Evolutionary conservation across 2,113 vertebrate species (phyloP), one percentile per base, ranked within the genome.

Genomic region (Zosterops lateralis): DNA sequence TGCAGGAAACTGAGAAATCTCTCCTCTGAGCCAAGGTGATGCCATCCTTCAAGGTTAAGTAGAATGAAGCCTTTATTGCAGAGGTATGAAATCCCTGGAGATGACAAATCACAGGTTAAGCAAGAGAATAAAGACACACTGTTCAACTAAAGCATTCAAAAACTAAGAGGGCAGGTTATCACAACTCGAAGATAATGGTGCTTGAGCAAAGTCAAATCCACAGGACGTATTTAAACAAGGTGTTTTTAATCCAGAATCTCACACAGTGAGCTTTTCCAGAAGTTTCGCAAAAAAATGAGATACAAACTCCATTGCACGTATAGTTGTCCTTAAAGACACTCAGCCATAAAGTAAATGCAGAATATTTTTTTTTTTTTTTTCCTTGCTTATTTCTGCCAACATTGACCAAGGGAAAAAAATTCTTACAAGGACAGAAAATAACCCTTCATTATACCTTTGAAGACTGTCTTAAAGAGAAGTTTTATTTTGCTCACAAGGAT

Each of bases 1-100:
- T 84, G 94, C 97, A 98, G 80, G 95, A 95, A 76, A 97, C 2
- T 6, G 87, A 95, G 76, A 97, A 97, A 21, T 96, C 25, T 38
- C 20, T 96, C 72, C 75, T 95, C 5, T 84, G 56, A 47, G 62
- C 73, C 76, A 90, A 78, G 65, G 80, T 91, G 71, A 87, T 12
- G 12, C 13, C 76, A 87, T 97, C 96, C 67, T 93, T 97, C 87
- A 97, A 48, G 47, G 42, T 84, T 72, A 97, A 54, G 56, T 87
- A 81, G 48, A 98, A 67, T 4, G 92, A 95, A 58, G 82, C 66
- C 32, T 82, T 73, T 72, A 98, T 44, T 93, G 93, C 96, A 76
- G 87, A 95, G 4, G 62, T 26, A 65, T 45, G 42, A 67, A 97
- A 47, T 17, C 22, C 95, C 96, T 97, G 36, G 50, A 66, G 50